Base-by-base conservation (phyloP, 1,140 invertebrate species). In the Oryctes rhinoceros region DNA sequence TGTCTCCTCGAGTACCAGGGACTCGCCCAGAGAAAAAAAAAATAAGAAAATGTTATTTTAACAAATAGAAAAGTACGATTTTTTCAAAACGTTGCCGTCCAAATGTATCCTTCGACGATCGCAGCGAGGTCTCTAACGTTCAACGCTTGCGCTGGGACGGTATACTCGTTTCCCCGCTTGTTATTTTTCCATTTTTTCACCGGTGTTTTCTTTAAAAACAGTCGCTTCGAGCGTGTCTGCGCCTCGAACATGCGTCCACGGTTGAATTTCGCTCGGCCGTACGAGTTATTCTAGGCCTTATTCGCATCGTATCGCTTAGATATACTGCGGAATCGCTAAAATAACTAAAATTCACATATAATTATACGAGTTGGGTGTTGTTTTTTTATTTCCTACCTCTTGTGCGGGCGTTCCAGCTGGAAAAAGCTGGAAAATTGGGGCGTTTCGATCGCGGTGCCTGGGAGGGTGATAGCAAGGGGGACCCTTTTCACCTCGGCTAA, bases 141-240 rank as follows among this genome's bases (percentile, higher is more conserved):
- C 10, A n/a, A 30, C 18, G n/a, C 13, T 78, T 48, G 13, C 48
- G n/a, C 24, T 53, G n/a, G 77, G 77, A 35, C 48, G 15, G 53
- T 48, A 78, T 24, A 37, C 6, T 78, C 77, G 77, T 78, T 78
- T 48, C 67, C 75, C 48, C 81, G 79, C 79, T 81, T 83, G 83
- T 83, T 83, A 82, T 83, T 83, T 82, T 83, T 83, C 81, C 83
- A 83, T 83, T 83, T 83, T 83, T 83, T 83, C 79, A 80, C 79
- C 53, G 53, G 75, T 82, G 83, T 82, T 83, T 83, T 83, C 81
- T 81, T 80, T 81, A 74, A 82, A 83, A 83, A 83, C 83, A 83
- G 53, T 18, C 53, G 53, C 53, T 59, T 15, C 2, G 6, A 59
- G 53, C 53, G 53, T 59, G 15, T 59, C 15, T 18, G 18, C 5